Percentiles rank a stretch among this genome's conserved stretches.
phyloP scores from a whole-genome alignment of 2,888 invertebrate genomes.

The Cecidostiba fungosa region DNA sequence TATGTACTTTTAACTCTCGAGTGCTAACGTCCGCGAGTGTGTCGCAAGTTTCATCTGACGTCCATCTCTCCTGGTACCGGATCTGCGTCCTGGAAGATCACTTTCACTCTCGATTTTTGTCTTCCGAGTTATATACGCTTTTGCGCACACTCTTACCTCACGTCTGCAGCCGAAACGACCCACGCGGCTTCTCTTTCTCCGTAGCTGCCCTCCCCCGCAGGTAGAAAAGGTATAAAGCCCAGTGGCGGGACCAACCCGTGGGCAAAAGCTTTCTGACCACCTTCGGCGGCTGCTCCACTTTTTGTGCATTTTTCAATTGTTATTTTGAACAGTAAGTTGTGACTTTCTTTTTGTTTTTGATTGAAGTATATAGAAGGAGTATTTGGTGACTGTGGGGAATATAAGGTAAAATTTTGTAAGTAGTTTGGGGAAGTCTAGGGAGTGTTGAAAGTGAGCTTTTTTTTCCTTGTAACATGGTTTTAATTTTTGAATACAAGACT shows the following conservation, averaged over 20 bases:
- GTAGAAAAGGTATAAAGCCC: constrained; percentile 70
- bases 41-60: constrained; percentile 52
- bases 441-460: not conserved
- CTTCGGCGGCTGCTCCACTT: constrained; percentile 33
- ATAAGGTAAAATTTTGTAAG: not conserved
- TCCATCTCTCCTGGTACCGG: constrained; percentile 70
- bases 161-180: constrained; percentile 63
- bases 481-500: no score
- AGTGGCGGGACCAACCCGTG: constrained; percentile 30
- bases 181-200: constrained; percentile 68
- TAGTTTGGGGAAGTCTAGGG: no score
- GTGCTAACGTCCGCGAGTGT: not conserved
- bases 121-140: constrained; percentile 39
- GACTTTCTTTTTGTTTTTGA: not conserved
- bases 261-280: constrained; percentile 56
- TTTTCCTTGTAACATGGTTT: not conserved
- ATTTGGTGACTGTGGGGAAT: not conserved
- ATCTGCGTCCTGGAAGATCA: constrained; percentile 75
- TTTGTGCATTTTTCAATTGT: not conserved
- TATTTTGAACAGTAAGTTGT: constrained; percentile 29
- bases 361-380: not conserved
- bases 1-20: not conserved
- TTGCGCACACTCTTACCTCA: constrained; percentile 46
- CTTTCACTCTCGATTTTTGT: constrained; percentile 80
- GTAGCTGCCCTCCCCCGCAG: constrained; percentile 41